Percentiles rank a stretch among this genome's conserved stretches.
These are phyloP conservation scores for Cecidostiba fungosa DNA, from an alignment of 2,888 invertebrate genomes.

Conservation along the genomic window DNA sequence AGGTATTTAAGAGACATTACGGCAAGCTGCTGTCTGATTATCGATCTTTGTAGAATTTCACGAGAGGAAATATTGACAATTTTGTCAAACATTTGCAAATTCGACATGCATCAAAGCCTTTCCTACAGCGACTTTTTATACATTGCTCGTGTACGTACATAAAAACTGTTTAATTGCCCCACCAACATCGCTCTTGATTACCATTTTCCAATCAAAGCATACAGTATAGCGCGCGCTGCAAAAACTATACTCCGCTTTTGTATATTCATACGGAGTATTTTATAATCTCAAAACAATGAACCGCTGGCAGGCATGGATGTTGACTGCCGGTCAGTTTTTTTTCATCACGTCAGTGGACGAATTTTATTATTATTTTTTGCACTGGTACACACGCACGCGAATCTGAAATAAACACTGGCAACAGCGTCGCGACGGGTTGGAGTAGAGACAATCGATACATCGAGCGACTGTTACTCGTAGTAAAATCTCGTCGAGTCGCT, in stretches of 20 bases:
- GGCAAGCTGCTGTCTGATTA: neutral
- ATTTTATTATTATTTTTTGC: neutral
- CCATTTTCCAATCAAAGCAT: neutral
- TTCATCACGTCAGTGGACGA: neutral
- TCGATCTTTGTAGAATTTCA: neutral
- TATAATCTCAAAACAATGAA: neutral
- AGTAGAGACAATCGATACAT: slow-evolving; percentile 28
- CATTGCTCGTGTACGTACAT: neutral
- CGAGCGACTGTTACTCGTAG: neutral
- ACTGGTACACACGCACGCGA: neutral
- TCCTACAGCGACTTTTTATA: neutral
- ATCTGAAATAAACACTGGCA: neutral
- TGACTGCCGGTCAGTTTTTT: neutral
- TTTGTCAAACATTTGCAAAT: too few relatives aligned
- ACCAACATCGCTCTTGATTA: neutral
- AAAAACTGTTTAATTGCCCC: neutral
- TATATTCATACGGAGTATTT: neutral
- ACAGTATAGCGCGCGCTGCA: neutral
- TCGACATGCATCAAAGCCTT: too few relatives aligned
- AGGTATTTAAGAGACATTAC: too few relatives aligned
- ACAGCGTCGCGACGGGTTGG: neutral
- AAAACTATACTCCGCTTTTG: neutral
- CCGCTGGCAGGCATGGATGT: neutral
- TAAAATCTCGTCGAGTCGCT: neutral
- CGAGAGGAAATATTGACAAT: too few relatives aligned